These are phyloP conservation scores for Vidua chalybeata DNA, from an alignment of 2,113 vertebrate species.

Conservation along the genomic window DNA sequence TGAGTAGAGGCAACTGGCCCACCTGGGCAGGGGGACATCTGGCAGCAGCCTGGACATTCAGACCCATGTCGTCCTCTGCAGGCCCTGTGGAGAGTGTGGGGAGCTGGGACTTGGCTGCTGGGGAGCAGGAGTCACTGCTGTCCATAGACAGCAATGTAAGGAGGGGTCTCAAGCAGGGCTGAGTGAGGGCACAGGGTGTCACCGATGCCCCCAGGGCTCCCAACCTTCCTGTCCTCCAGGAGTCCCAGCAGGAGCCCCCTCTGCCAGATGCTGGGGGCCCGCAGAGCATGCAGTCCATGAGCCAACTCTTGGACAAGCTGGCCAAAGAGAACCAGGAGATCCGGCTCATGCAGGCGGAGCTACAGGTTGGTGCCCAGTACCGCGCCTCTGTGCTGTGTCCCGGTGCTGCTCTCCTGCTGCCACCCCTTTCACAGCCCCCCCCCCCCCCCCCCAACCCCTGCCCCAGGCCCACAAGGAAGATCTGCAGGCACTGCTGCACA, in stretches of 20 bases:
- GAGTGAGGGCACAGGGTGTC: too few relatives aligned
- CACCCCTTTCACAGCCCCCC: background rate
- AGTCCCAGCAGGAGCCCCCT: background rate
- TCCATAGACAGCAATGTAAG: background rate
- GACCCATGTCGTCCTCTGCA: background rate
- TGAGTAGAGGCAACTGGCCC: conserved; percentile 50
- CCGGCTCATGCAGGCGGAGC: conserved; percentile 79
- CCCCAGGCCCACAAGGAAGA: conserved; percentile 77
- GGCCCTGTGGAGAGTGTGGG: conserved; percentile 19
- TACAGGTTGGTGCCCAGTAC: conserved; percentile 73
- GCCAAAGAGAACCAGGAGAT: conserved; percentile 83
- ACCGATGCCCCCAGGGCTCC: too few relatives aligned
- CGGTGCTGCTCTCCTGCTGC: background rate
- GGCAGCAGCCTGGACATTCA: accelerated
- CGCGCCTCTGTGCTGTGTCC: accelerated
- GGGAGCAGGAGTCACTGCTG: background rate
- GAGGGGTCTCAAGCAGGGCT: accelerated
- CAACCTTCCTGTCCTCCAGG: conserved; percentile 14
- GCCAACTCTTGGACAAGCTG: conserved; percentile 79
- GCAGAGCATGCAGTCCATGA: conserved; percentile 62
- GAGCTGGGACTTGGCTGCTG: background rate
- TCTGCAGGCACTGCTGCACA: conserved; percentile 52
- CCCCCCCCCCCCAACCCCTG: too few relatives aligned
- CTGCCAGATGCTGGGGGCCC: background rate
- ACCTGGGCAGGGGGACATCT: too few relatives aligned